These are phyloP conservation scores for Struthidea cinerea DNA, from an alignment of 2,113 vertebrate genomes.

Conservation along the genomic window DNA sequence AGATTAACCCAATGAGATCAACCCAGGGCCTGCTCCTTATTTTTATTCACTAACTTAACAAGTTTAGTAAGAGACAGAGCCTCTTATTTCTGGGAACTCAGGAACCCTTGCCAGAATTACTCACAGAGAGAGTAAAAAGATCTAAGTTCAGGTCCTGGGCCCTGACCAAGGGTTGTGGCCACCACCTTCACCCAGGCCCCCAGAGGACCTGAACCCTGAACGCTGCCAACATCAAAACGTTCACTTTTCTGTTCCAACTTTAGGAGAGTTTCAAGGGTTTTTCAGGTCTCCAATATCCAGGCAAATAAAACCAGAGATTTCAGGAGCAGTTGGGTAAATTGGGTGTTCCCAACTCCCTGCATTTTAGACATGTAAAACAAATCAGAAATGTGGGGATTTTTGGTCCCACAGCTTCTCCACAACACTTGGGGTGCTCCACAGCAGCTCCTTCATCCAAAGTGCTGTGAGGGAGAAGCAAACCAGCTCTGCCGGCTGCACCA, in stretches of 20 bases:
- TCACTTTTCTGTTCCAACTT: not conserved
- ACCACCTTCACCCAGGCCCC: not conserved
- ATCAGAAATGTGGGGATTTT: not conserved
- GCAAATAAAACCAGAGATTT: not conserved
- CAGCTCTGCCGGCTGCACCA: not conserved
- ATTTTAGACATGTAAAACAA: accelerated
- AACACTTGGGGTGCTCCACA: not conserved
- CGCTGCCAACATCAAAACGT: not conserved
- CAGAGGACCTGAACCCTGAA: not conserved
- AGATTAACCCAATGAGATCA: not conserved
- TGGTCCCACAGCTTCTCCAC: not conserved
- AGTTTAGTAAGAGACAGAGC: not conserved
- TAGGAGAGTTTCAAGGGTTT: not conserved
- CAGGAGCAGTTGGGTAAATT: not conserved
- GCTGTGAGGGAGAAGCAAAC: not conserved
- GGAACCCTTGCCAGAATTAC: not conserved
- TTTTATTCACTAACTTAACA: not conserved
- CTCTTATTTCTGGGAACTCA: not conserved
- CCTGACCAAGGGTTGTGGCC: not conserved
- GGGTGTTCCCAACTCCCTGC: not conserved
- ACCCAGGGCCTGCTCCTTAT: not conserved
- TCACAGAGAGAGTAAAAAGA: not conserved
- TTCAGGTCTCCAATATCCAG: not conserved
- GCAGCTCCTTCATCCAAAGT: not conserved
- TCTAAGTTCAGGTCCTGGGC: not conserved